phyloP scores from a whole-genome alignment of 1,140 invertebrate genomes.

The Melitaea cinxia region DNA sequence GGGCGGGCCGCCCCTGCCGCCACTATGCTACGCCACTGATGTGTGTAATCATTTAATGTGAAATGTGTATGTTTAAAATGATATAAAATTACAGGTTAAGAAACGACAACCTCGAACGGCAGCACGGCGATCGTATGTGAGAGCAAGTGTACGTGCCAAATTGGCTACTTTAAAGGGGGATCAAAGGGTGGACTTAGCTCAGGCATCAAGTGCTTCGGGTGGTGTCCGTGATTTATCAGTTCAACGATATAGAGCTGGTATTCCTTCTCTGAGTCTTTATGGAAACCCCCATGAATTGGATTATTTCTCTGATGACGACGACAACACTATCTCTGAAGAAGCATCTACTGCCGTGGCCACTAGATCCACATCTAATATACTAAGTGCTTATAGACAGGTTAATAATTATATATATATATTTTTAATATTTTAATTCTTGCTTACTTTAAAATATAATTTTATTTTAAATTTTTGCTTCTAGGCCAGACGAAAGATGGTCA shows the following conservation, averaged over 20 bases:
- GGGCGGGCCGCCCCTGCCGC: too few species aligned
- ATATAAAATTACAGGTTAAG: conserved; percentile 37
- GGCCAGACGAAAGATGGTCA: conserved; percentile 78
- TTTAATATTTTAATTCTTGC: neutral
- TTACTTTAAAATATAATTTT: neutral
- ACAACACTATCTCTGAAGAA: conserved; percentile 53
- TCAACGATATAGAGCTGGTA: conserved; percentile 48
- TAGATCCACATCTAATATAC: conserved; percentile 66
- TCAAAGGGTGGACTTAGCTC: conserved; percentile 24
- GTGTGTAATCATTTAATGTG: too few species aligned
- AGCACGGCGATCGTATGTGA: conserved; percentile 66
- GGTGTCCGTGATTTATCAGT: conserved; percentile 61
- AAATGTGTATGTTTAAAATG: neutral
- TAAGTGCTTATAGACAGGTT: conserved; percentile 69
- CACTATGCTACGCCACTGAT: too few species aligned
- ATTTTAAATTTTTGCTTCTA: conserved; percentile 44
- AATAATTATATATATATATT: neutral
- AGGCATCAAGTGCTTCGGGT: conserved; percentile 47
- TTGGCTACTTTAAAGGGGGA: conserved; percentile 47
- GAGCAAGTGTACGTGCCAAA: conserved; percentile 62
- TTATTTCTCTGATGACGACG: conserved; percentile 83
- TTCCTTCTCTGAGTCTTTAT: conserved; percentile 79
- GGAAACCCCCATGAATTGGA: conserved; percentile 85
- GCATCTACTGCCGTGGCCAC: conserved; percentile 70
- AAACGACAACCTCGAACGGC: conserved; percentile 74